These are phyloP conservation scores for Macropodus opercularis DNA, from an alignment of 2,797 vertebrate species.

Conservation along the genomic window DNA sequence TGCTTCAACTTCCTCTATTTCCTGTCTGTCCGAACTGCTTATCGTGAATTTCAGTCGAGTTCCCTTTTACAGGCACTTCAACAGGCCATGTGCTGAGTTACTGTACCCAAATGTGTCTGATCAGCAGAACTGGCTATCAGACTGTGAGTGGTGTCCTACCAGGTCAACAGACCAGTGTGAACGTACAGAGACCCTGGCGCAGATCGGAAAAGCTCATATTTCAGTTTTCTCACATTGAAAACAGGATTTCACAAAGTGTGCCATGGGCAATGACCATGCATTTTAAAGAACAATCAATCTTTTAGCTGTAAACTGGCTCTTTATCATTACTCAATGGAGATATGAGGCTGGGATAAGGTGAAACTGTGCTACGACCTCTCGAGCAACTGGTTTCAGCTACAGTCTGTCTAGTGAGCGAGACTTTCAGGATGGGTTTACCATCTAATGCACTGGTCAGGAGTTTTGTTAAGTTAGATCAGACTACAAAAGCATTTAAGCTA, in stretches of 20 bases:
- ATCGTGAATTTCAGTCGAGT: conserved; percentile 28
- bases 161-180: conserved; percentile 21
- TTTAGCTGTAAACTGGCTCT: too few species aligned
- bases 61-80: conserved; percentile 40
- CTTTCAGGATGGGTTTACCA: too few species aligned
- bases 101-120: conserved; percentile 57
- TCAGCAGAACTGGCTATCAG: conserved; percentile 52
- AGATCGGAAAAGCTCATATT: not conserved
- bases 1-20: conserved; percentile 58
- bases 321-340: too few species aligned
- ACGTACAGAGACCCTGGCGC: not conserved
- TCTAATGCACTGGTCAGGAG: too few species aligned
- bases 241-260: too few species aligned
- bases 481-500: too few species aligned
- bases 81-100: conserved; percentile 35
- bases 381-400: too few species aligned
- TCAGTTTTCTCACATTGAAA: too few species aligned
- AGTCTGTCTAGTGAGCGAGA: too few species aligned
- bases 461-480: too few species aligned
- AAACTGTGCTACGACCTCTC: too few species aligned
- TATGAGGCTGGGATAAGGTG: too few species aligned
- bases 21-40: conserved; percentile 44
- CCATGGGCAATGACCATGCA: not conserved
- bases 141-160: conserved; percentile 8
- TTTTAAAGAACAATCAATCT: not conserved